These are phyloP conservation scores for Rosalia funebris DNA, from an alignment of 2,888 invertebrate species.

Conservation along the genomic window DNA sequence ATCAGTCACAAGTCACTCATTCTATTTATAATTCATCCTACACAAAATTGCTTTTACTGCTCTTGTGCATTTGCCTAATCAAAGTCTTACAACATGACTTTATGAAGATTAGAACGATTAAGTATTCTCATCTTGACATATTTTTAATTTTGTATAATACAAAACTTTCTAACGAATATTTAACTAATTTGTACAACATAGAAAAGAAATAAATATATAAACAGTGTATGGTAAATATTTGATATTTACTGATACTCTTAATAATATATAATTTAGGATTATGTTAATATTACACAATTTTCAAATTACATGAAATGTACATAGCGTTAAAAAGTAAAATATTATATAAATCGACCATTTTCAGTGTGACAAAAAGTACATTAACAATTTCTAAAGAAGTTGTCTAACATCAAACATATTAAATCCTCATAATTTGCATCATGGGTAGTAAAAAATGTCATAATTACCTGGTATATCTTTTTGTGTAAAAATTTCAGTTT, in stretches of 20 bases:
- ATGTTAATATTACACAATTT: conserved; percentile 56
- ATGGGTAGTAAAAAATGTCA: too few relatives aligned
- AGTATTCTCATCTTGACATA: conserved; percentile 35
- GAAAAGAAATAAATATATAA: conserved; percentile 28
- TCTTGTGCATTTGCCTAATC: conserved; percentile 47
- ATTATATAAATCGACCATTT: too few relatives aligned
- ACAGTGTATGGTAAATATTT: background rate
- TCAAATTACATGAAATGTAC: conserved; percentile 46
- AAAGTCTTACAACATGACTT: conserved; percentile 16
- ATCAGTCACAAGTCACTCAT: conserved; percentile 51
- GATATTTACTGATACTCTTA: conserved; percentile 31
- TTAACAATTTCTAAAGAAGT: background rate
- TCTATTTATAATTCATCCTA: conserved; percentile 49
- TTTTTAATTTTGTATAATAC: conserved; percentile 36
- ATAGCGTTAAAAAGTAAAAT: conserved; percentile 50
- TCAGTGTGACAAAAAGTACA: too few relatives aligned
- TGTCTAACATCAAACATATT: background rate
- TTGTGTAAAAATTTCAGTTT: too few relatives aligned
- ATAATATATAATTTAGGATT: conserved; percentile 31
- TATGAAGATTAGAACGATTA: conserved; percentile 18
- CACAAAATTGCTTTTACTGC: conserved; percentile 61
- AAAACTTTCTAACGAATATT: conserved; percentile 36
- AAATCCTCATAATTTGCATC: background rate
- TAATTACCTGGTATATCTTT: too few relatives aligned
- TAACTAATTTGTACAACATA: conserved; percentile 36